These are phyloP conservation scores for Pontoporia blainvillei DNA, from an alignment of 2,113 vertebrate genomes.

Conservation along the genomic window DNA sequence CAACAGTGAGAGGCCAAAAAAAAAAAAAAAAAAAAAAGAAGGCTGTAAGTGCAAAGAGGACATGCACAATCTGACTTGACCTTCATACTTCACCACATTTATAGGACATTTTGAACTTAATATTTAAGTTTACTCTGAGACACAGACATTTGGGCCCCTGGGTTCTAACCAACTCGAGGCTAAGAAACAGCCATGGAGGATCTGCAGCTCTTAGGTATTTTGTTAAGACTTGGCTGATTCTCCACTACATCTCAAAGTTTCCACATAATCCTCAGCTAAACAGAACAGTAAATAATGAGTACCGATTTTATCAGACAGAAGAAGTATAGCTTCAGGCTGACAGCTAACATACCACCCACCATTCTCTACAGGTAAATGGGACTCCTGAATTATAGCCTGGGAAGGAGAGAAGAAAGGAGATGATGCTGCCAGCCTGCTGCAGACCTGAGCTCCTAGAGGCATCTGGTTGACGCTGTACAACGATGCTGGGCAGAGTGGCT, in stretches of 20 bases:
- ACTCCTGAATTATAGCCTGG: neutral
- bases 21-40: too few species aligned
- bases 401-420: neutral
- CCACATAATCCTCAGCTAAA: neutral
- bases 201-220: neutral
- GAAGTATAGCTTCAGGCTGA: slow-evolving; percentile 40
- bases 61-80: neutral
- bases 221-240: neutral
- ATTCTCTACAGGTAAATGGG: slow-evolving; percentile 9
- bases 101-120: neutral
- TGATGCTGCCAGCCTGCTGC: neutral
- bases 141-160: neutral
- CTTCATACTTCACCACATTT: neutral
- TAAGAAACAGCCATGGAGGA: neutral
- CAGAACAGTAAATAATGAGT: slow-evolving; percentile 44
- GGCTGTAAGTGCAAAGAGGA: neutral
- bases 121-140: neutral
- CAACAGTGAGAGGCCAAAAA: too few species aligned
- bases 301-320: neutral
- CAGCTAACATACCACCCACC: neutral
- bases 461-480: neutral
- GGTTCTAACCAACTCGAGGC: neutral
- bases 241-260: neutral
- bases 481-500: neutral
- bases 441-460: neutral